Evolutionary conservation across 2,113 vertebrate genomes (phyloP).

Genomic region (Peromyscus polionotus): DNA sequence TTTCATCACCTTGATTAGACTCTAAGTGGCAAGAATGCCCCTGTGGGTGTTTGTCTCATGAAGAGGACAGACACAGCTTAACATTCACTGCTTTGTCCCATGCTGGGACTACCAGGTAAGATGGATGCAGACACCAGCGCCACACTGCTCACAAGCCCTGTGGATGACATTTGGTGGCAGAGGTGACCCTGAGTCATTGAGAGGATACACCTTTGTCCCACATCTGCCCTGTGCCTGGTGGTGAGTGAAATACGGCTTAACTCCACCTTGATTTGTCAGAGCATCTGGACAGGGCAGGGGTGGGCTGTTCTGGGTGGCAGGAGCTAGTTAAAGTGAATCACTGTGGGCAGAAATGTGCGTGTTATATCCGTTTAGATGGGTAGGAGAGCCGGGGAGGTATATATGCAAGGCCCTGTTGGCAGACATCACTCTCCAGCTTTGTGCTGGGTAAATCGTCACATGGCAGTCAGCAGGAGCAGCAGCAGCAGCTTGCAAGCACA

Average conservation of each 20-base stretch:
- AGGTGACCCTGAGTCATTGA: neutral
- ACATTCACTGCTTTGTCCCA: neutral
- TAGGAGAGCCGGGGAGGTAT: neutral
- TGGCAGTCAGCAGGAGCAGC: constrained; percentile 1
- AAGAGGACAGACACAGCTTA: neutral
- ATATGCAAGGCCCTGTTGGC: neutral
- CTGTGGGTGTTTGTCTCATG: neutral
- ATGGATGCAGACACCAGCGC: neutral
- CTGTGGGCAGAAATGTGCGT: neutral
- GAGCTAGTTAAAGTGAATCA: constrained; percentile 8
- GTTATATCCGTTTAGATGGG: neutral
- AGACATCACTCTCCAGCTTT: neutral
- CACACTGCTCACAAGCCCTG: neutral
- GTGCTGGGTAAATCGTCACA: neutral
- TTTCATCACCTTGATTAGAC: neutral
- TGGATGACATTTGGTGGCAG: neutral
- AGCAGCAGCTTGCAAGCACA: neutral
- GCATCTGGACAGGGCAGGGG: neutral
- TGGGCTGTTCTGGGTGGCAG: neutral
- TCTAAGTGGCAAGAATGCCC: neutral
- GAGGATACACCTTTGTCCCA: neutral
- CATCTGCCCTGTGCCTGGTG: neutral
- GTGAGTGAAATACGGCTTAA: neutral
- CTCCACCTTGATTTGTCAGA: neutral
- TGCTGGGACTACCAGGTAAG: neutral